Evolutionary conservation across 1,140 invertebrate species (phyloP).

Genomic region (Anadara kagoshimensis): DNA sequence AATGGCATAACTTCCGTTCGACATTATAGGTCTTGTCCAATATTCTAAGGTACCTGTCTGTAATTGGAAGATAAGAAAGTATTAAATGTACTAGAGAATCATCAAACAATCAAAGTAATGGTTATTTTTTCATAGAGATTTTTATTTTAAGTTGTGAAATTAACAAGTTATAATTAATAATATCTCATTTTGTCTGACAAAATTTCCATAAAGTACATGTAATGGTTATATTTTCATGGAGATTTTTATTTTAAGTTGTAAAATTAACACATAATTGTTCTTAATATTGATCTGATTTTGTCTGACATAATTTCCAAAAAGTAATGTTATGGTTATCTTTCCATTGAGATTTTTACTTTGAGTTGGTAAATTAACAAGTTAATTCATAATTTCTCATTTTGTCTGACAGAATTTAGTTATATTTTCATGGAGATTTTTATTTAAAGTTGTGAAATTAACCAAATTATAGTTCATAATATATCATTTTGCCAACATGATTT

Average conservation of each 20-base stretch:
- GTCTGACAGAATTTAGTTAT: background rate
- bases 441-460: background rate
- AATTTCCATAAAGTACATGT: background rate
- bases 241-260: background rate
- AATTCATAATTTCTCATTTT: background rate
- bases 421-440: background rate
- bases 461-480: too few relatives aligned
- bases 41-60: constrained; percentile 2
- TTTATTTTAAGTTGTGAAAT: background rate
- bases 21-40: constrained; percentile 1
- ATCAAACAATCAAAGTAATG: background rate
- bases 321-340: background rate
- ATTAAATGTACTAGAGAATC: background rate
- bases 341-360: background rate
- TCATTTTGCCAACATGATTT: too few relatives aligned
- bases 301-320: background rate
- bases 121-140: background rate
- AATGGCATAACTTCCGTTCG: constrained; percentile 4
- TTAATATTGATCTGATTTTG: background rate
- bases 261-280: background rate
- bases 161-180: background rate
- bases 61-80: background rate
- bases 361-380: background rate
- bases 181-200: background rate
- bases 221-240: background rate